These are phyloP conservation scores for Caenorhabditis briggsae DNA, from an alignment of 1,140 invertebrate species.

Conservation along the genomic window DNA sequence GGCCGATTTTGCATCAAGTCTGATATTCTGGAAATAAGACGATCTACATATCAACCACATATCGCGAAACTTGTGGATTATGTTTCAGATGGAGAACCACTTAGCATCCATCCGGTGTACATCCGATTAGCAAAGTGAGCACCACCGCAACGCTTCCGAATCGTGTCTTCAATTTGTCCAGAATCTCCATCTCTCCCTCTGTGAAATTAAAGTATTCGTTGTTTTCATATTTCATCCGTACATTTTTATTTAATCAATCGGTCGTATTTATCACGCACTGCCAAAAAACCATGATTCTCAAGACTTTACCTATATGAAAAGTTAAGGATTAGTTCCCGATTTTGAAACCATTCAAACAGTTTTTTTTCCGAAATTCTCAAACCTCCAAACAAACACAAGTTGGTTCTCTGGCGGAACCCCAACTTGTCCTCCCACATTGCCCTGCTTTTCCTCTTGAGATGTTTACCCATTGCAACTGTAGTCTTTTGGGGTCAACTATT, in stretches of 20 bases:
- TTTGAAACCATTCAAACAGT: slow-evolving; percentile 27
- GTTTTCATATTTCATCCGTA: slow-evolving; percentile 1
- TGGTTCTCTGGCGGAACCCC: slow-evolving; percentile 11
- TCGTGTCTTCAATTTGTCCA: slow-evolving; percentile 39
- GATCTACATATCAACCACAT: slow-evolving; percentile 5
- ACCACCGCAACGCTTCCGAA: slow-evolving; percentile 8
- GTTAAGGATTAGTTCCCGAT: slow-evolving; percentile 23
- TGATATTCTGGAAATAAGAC: slow-evolving; percentile 23
- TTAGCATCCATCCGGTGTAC: slow-evolving; percentile 19
- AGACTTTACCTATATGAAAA: not conserved
- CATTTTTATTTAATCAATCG: not conserved
- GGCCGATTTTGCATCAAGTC: slow-evolving; percentile 34
- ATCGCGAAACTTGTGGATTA: slow-evolving; percentile 33
- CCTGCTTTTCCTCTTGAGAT: slow-evolving; percentile 23
- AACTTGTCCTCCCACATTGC: slow-evolving; percentile 20
- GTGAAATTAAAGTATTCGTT: not conserved
- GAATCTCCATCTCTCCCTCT: not conserved
- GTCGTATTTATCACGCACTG: not conserved
- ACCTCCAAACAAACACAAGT: slow-evolving; percentile 39
- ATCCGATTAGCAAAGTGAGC: slow-evolving; percentile 22
- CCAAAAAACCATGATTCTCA: no score
- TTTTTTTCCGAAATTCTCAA: slow-evolving; percentile 22
- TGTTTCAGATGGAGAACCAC: slow-evolving; percentile 35
- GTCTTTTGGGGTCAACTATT: slow-evolving; percentile 45
- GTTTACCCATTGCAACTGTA: slow-evolving; percentile 44